These are phyloP conservation scores for Andrena chrysosceles DNA, from an alignment of 2,888 invertebrate genomes.

Conservation along the genomic window DNA sequence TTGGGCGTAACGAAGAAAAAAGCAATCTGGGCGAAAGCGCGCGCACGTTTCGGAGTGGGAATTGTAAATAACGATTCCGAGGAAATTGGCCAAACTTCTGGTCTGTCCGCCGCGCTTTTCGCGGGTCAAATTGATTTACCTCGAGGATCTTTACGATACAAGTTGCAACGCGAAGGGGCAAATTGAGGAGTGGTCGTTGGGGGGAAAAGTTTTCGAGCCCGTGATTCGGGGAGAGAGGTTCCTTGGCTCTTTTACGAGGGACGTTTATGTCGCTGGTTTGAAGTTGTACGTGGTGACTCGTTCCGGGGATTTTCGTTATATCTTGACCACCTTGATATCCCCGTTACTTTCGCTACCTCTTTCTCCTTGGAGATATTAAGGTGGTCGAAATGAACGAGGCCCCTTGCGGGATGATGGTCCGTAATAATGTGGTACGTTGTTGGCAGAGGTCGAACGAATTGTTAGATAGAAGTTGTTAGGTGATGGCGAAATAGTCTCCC, in stretches of 20 bases:
- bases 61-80: constrained; percentile 58
- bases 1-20: constrained; percentile 57
- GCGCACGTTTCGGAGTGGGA: constrained; percentile 27
- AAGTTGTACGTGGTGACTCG: neutral
- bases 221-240: neutral
- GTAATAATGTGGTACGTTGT: too few relatives aligned
- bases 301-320: neutral
- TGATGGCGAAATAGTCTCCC: too few relatives aligned
- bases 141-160: constrained; percentile 15
- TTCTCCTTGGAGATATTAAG: too few relatives aligned
- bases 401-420: too few relatives aligned
- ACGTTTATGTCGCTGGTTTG: neutral
- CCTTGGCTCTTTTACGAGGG: neutral
- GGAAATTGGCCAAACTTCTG: constrained; percentile 56
- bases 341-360: neutral
- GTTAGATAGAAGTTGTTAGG: too few relatives aligned
- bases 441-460: too few relatives aligned
- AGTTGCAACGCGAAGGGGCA: constrained; percentile 14
- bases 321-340: neutral
- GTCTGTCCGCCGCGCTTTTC: neutral
- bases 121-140: constrained; percentile 53
- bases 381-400: too few relatives aligned
- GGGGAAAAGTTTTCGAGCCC: neutral
- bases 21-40: constrained; percentile 41
- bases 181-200: neutral